Percentiles rank a stretch among this genome's conserved stretches.
Evolutionary conservation across 2,797 vertebrate species (phyloP).

Genomic region (Propithecus deckenii): DNA sequence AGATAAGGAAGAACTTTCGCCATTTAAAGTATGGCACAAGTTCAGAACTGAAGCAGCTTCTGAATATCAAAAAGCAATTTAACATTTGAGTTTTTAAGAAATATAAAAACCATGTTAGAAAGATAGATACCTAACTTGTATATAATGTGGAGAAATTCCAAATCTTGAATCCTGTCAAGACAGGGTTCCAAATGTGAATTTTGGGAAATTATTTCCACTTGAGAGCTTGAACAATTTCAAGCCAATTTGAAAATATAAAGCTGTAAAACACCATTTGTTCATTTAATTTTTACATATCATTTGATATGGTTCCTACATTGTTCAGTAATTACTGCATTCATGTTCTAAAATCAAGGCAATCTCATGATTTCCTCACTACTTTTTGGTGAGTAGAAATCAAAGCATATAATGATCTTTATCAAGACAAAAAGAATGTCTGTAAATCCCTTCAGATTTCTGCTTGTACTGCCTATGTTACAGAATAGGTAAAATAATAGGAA

Average conservation of each 20-base stretch:
- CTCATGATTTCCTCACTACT: not conserved
- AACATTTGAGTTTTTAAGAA: not conserved
- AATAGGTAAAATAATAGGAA: not conserved
- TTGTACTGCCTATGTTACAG: not conserved
- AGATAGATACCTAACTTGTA: not conserved
- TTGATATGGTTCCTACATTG: not conserved
- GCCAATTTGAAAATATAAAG: not conserved
- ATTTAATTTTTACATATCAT: not conserved
- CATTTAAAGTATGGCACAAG: conserved; percentile 41
- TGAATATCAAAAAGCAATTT: conserved; percentile 42
- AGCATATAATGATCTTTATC: not conserved
- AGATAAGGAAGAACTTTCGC: conserved; percentile 31
- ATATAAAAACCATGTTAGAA: not conserved
- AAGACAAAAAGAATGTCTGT: not conserved
- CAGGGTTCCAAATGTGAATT: not conserved
- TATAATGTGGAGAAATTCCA: not conserved
- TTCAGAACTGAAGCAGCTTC: conserved; percentile 1
- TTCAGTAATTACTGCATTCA: not conserved
- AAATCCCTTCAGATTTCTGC: not conserved
- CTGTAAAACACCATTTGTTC: not conserved
- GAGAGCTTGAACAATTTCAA: not conserved
- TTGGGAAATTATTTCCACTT: not conserved
- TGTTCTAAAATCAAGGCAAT: not conserved
- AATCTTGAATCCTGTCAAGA: not conserved
- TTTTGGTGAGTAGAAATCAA: not conserved